Percentiles rank a stretch among this genome's conserved stretches.
Conservation (phyloP, 2,113 vertebrate species). For the Platycercus adscitus region DNA sequence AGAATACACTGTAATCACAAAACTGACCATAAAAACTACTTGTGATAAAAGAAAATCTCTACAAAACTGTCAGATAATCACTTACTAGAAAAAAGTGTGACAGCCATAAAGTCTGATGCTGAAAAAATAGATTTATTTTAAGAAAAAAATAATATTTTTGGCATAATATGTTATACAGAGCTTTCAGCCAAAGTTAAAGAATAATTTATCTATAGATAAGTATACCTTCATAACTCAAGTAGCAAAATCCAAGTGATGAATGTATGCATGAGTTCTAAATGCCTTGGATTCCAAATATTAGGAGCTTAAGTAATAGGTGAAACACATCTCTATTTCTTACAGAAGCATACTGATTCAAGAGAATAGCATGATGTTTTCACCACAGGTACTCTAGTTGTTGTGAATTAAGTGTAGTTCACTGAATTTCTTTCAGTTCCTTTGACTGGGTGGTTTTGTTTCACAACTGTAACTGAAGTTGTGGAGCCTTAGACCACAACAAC, state of each 20-base stretch:
- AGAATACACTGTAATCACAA: neutral
- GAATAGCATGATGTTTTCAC: neutral
- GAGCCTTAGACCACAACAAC: neutral
- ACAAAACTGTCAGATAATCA: neutral
- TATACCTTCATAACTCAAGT: neutral
- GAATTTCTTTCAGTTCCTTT: neutral
- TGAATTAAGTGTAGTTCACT: neutral
- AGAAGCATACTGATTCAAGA: neutral
- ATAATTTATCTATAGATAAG: neutral
- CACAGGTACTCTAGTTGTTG: neutral
- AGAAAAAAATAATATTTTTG: neutral
- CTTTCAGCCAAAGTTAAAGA: neutral
- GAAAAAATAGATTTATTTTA: neutral
- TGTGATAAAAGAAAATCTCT: neutral
- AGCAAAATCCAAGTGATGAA: neutral
- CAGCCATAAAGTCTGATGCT: neutral
- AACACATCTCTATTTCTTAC: neutral
- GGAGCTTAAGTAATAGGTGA: neutral
- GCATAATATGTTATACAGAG: neutral
- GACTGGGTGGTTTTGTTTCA: neutral
- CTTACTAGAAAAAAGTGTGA: neutral
- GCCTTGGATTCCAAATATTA: neutral
- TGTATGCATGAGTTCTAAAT: neutral
- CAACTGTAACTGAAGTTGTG: neutral
- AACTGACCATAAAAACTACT: neutral